Percentiles rank a stretch among this genome's conserved stretches.
Evolutionary conservation across 2,888 invertebrate genomes (phyloP).

Genomic region (Drosophila peninsularis): DNA sequence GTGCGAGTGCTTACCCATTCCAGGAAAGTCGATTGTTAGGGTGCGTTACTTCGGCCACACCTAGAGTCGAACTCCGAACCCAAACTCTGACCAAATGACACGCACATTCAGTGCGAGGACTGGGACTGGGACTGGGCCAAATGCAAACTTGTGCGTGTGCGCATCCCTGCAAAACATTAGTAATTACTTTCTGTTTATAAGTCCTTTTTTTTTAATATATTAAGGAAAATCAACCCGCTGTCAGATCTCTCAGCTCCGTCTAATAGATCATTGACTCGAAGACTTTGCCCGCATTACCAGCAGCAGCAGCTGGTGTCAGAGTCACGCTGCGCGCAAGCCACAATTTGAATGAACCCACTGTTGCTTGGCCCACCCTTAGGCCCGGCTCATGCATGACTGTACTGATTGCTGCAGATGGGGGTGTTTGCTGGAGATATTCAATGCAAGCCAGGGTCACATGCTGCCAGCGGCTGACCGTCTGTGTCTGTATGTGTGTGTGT

Average conservation of each 20-base stretch:
- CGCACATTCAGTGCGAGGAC: constrained; percentile 40
- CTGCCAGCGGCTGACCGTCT: not conserved
- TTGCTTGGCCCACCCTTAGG: constrained; percentile 37
- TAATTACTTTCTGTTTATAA: constrained; percentile 19
- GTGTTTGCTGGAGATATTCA: constrained; percentile 28
- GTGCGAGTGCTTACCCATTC: constrained; percentile 25
- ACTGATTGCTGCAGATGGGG: constrained; percentile 23
- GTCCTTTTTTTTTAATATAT: not conserved
- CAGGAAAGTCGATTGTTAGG: constrained; percentile 25
- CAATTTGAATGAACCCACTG: constrained; percentile 46
- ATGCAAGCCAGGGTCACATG: constrained; percentile 54
- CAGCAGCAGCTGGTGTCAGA: constrained; percentile 45
- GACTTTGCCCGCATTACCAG: constrained; percentile 38
- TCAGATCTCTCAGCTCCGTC: constrained; percentile 39
- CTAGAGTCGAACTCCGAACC: constrained; percentile 26
- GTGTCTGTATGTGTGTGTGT: constrained; percentile 4
- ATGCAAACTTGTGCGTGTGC: constrained; percentile 34
- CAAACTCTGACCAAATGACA: constrained; percentile 25
- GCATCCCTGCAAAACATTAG: constrained; percentile 24
- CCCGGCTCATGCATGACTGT: constrained; percentile 43
- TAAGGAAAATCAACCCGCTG: constrained; percentile 13
- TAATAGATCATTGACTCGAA: constrained; percentile 20
- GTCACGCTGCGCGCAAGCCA: constrained; percentile 43
- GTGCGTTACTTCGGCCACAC: constrained; percentile 34
- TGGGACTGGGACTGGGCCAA: constrained; percentile 53